Base-by-base conservation (phyloP, 2,113 vertebrate species). In the Gallinago jamesoni region DNA sequence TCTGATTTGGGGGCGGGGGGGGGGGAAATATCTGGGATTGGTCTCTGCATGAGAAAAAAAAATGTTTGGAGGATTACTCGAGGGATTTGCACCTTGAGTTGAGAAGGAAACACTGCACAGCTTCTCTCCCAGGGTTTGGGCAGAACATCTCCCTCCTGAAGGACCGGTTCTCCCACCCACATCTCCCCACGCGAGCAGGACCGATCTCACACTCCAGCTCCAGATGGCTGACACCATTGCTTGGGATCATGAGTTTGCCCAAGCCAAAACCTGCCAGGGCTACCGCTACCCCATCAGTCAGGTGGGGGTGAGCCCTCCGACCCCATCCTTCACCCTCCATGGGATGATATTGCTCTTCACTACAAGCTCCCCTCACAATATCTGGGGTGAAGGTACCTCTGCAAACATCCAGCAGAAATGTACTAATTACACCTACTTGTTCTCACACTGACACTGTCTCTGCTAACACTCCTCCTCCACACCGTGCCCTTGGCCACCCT, bases 41-140 rank as follows among this genome's bases (percentile, higher is more conserved):
- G 78, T 89, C 47, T 48, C 52, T 48, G 37, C 74, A 52, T 33
- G 21, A 91, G 60, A 84, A 94, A 96, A 94, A 96, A 94, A 87
- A n/a, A 53, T 5, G 2, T 87, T 80, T 55, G 41, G 56, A 68
- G 60, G 60, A 93, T 90, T 93, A 66, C 31, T 80, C 1, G 1
- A 37, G 55, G 35, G 57, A 81, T 75, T 89, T 70, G 37, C 48
- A 81, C 77, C 60, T 91, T 78, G 37, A 37, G 13, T 77, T 30
- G 77, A 72, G 66, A 43, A 91, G 39, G 19, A 63, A 89, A 67
- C 0, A 0, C 43, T 52, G n/a, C 56, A 53, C 12, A 52, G 86
- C 66, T 78, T 41, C 56, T 81, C 28, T 59, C 37, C n/a, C 52
- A 63, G 56, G 57, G 59, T 70, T n/a, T 69, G 37, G 48, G 39